These are phyloP conservation scores for Coleophora flavipennella DNA, from an alignment of 2,888 invertebrate genomes.

Conservation along the genomic window DNA sequence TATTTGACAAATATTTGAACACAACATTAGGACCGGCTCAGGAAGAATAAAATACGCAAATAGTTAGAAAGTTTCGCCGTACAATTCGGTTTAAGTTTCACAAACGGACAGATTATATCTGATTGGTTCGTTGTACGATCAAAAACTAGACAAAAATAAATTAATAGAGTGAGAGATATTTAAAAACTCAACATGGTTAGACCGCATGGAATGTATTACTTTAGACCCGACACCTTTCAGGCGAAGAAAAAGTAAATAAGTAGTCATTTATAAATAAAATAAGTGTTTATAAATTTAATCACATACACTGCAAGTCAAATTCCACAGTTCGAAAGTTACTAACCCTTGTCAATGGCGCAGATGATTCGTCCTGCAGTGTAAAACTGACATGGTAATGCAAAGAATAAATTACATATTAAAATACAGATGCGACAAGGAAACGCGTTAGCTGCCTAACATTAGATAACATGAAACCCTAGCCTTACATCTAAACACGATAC, in stretches of 20 bases:
- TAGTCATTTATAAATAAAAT: constrained; percentile 20
- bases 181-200: constrained; percentile 59
- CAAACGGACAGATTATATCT: constrained; percentile 61
- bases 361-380: constrained; percentile 18
- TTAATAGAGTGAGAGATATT: constrained; percentile 27
- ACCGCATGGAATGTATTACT: constrained; percentile 68
- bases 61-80: constrained; percentile 12
- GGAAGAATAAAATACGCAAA: constrained; percentile 9
- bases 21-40: constrained; percentile 1
- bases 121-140: constrained; percentile 27
- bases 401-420: constrained; percentile 36
- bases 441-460: constrained; percentile 62
- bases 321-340: constrained; percentile 6
- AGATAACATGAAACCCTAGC: constrained; percentile 66
- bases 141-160: constrained; percentile 12
- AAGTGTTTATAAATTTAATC: constrained; percentile 16
- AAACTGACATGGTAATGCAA: constrained; percentile 27
- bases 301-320: constrained; percentile 18
- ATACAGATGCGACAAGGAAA: constrained; percentile 51
- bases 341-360: neutral
- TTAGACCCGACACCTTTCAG: constrained; percentile 70
- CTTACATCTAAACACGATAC: constrained; percentile 57
- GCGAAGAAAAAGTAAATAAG: constrained; percentile 46
- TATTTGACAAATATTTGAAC: constrained; percentile 5
- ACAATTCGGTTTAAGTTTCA: constrained; percentile 41